These are phyloP conservation scores for Sebastes fasciatus DNA, from an alignment of 2,113 vertebrate genomes.

Conservation along the genomic window DNA sequence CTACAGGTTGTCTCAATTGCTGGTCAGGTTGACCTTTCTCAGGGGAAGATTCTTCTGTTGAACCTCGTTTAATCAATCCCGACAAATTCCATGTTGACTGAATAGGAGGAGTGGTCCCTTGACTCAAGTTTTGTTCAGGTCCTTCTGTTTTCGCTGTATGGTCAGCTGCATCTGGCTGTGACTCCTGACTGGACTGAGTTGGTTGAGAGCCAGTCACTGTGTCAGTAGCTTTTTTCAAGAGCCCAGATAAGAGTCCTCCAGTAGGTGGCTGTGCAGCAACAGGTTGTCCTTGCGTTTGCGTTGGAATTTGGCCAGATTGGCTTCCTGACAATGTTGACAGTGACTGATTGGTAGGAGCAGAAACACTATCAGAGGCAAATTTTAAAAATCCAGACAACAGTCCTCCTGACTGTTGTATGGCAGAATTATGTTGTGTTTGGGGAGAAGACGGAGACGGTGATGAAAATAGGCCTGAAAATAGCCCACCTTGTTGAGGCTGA, in stretches of 20 bases:
- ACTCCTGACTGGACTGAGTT: conserved; percentile 43
- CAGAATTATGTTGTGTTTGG: conserved; percentile 57
- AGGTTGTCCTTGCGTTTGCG: conserved; percentile 53
- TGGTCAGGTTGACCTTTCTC: conserved; percentile 39
- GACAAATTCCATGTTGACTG: conserved; percentile 71
- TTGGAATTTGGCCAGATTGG: conserved; percentile 42
- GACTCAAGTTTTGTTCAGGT: conserved; percentile 21
- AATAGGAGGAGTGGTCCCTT: conserved; percentile 22
- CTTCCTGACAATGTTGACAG: conserved; percentile 19
- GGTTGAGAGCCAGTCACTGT: conserved; percentile 66
- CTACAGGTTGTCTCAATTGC: conserved; percentile 23
- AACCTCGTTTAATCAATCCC: conserved; percentile 40
- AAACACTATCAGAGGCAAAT: conserved; percentile 72
- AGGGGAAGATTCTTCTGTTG: conserved; percentile 28
- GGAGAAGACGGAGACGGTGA: conserved; percentile 54
- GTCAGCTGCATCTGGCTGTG: conserved; percentile 31
- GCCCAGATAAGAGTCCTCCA: conserved; percentile 74
- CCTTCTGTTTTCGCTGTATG: conserved; percentile 31
- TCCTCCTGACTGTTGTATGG: conserved; percentile 68
- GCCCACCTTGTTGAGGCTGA: conserved; percentile 76
- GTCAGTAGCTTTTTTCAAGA: conserved; percentile 78
- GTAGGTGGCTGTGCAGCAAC: conserved; percentile 39
- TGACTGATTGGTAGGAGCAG: conserved; percentile 56
- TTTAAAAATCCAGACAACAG: conserved; percentile 81
- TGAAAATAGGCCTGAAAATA: conserved; percentile 83